These are phyloP conservation scores for Gymnothorax javanicus DNA, from an alignment of 2,797 vertebrate genomes.

Conservation along the genomic window DNA sequence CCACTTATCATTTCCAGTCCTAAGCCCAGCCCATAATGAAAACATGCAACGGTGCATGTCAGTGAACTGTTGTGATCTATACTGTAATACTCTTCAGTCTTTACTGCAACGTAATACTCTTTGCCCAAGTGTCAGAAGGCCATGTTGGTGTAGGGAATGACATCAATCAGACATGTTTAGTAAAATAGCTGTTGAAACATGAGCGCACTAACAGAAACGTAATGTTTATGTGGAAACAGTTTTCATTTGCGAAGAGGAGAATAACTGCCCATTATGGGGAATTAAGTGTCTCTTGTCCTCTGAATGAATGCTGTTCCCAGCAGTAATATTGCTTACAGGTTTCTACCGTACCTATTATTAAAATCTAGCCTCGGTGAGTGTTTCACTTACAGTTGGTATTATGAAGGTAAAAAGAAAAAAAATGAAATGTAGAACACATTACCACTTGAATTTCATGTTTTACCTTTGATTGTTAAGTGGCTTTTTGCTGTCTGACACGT, in stretches of 20 bases:
- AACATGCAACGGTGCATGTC: not conserved
- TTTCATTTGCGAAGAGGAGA: not conserved
- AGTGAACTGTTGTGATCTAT: not conserved
- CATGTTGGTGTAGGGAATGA: not conserved
- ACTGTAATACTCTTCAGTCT: not conserved
- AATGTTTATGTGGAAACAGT: not conserved
- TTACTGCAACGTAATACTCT: not conserved
- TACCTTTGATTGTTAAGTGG: not conserved
- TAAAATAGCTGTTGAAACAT: not conserved
- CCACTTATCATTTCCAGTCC: not conserved
- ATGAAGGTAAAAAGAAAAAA: not conserved
- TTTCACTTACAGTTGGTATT: not conserved
- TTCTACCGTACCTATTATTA: not conserved
- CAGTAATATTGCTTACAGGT: not conserved
- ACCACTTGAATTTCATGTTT: not conserved
- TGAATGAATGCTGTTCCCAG: not conserved
- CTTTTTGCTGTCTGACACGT: not conserved
- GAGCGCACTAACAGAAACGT: not conserved
- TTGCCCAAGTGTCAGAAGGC: not conserved
- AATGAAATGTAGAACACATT: not conserved
- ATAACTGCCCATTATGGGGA: constrained; percentile 4
- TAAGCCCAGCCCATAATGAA: not conserved
- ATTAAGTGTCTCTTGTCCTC: not conserved
- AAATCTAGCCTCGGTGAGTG: not conserved
- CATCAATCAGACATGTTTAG: not conserved